A percentile compares a stretch with the other conserved stretches of the same genome.
phyloP scores from a whole-genome alignment of 2,888 invertebrate genomes.

The Biston betularia region DNA sequence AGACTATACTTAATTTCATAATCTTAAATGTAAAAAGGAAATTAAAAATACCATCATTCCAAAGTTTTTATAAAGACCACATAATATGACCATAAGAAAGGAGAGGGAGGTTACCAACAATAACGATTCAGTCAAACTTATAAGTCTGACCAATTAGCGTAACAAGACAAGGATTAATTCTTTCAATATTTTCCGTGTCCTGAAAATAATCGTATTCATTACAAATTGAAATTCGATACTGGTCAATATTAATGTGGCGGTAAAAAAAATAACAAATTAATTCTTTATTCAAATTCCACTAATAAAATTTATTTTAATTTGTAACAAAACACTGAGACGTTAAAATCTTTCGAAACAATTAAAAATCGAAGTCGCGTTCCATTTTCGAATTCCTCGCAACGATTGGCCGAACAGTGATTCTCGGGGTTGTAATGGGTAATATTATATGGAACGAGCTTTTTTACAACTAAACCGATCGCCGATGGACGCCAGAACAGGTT shows the following conservation, averaged over 20 bases:
- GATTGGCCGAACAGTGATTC: slow-evolving; percentile 80
- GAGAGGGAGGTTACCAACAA: no score
- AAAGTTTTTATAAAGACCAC: no score
- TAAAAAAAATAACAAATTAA: slow-evolving; percentile 35
- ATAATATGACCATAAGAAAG: no score
- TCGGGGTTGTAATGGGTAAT: slow-evolving; percentile 83
- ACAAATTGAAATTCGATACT: slow-evolving; percentile 38
- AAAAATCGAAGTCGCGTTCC: slow-evolving; percentile 73
- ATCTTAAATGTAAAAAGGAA: no score
- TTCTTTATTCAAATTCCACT: slow-evolving; percentile 57
- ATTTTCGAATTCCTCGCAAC: slow-evolving; percentile 73
- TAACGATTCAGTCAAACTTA: background rate
- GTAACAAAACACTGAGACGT: slow-evolving; percentile 63
- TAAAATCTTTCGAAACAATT: slow-evolving; percentile 77
- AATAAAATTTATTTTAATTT: slow-evolving; percentile 59
- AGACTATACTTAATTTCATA: no score
- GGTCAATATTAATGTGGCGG: slow-evolving; percentile 38
- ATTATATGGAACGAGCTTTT: slow-evolving; percentile 83
- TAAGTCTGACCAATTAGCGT: background rate
- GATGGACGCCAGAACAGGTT: slow-evolving; percentile 72
- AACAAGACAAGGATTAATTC: slow-evolving; percentile 24
- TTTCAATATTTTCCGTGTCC: slow-evolving; percentile 3
- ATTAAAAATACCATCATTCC: no score
- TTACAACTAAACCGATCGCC: slow-evolving; percentile 82
- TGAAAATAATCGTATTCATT: slow-evolving; percentile 26